phyloP scores from a whole-genome alignment of 2,797 vertebrate genomes.

The Dallia pectoralis region DNA sequence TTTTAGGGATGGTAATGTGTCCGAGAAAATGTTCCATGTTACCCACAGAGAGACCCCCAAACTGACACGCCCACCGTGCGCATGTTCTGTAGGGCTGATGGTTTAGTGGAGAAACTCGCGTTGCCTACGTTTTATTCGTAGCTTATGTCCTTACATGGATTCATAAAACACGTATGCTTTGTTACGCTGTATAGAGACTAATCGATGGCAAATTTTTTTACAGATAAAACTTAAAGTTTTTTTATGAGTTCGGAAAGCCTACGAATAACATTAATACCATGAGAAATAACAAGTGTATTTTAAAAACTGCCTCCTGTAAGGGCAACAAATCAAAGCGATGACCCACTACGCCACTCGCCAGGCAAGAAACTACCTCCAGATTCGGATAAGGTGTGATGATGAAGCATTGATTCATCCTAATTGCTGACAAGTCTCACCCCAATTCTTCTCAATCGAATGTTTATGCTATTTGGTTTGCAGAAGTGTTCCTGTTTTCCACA shows the following conservation, averaged over 20 bases:
- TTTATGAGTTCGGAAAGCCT: background rate
- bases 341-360: no score
- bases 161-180: conserved; percentile 17
- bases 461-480: no score
- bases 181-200: background rate
- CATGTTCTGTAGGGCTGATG: conserved; percentile 22
- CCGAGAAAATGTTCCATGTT: conserved; percentile 1
- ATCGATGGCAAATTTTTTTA: background rate
- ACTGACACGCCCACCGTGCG: conserved; percentile 8
- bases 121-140: conserved; percentile 20
- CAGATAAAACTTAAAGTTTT: background rate
- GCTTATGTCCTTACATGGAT: conserved; percentile 14
- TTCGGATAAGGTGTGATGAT: no score
- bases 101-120: background rate
- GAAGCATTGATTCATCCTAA: no score
- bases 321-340: background rate
- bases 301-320: background rate
- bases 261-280: background rate
- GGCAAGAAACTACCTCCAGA: no score
- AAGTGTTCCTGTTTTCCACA: no score
- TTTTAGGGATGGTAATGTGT: background rate
- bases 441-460: no score
- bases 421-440: no score
- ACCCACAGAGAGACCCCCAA: background rate
- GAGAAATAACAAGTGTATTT: background rate